A percentile compares a stretch with the other conserved stretches of the same genome.
Evolutionary conservation across 2,113 vertebrate species (phyloP).

Genomic region (Semnornis frantzii): DNA sequence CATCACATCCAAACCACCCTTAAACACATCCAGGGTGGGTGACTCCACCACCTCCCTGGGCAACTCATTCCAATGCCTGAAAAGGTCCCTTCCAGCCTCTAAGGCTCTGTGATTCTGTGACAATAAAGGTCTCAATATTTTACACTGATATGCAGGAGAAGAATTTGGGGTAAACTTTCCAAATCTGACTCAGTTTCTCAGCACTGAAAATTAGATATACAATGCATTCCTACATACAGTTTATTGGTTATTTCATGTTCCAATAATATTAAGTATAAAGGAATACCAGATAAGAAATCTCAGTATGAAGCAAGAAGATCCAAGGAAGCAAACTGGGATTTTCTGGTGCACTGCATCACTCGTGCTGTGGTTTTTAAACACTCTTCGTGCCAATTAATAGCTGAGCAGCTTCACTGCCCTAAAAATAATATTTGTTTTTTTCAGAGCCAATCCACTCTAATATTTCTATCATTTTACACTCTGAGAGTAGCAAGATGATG

Average conservation of each 20-base stretch:
- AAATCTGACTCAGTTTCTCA: neutral
- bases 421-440: constrained; percentile 34
- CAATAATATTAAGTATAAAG: neutral
- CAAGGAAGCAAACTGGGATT: constrained; percentile 79
- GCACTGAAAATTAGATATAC: neutral
- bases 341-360: constrained; percentile 19
- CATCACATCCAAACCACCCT: too few species aligned
- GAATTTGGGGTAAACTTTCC: neutral
- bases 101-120: too few species aligned
- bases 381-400: constrained; percentile 70
- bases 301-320: constrained; percentile 79
- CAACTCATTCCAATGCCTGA: too few species aligned
- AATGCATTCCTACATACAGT: neutral
- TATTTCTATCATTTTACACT: neutral
- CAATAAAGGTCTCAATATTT: neutral
- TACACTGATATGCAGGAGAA: neutral
- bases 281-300: constrained; percentile 78
- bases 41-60: too few species aligned
- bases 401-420: constrained; percentile 76
- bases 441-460: neutral
- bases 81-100: too few species aligned
- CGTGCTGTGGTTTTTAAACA: constrained; percentile 49
- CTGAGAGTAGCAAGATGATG: neutral
- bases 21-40: too few species aligned
- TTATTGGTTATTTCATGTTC: neutral